Percentiles rank a stretch among this genome's conserved stretches.
phyloP scores from a whole-genome alignment of 2,888 invertebrate species.

The Conchocele bisecta region DNA sequence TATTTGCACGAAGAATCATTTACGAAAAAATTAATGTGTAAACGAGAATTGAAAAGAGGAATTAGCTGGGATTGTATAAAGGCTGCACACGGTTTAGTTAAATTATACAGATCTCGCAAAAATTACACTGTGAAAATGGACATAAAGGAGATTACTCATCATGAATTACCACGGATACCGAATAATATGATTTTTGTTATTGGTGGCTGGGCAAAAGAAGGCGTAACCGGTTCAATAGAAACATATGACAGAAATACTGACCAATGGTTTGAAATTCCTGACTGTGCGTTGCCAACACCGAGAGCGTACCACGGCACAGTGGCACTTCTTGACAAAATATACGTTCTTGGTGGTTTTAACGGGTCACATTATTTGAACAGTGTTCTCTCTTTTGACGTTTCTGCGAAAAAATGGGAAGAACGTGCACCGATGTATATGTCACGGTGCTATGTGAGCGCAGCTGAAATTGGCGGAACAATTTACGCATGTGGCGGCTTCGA shows the following conservation, averaged over 20 bases:
- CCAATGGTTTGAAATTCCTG: conserved; percentile 88
- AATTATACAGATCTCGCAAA: conserved; percentile 41
- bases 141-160: conserved; percentile 17
- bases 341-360: conserved; percentile 84
- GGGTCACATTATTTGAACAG: conserved; percentile 83
- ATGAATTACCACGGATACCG: conserved; percentile 87
- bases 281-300: conserved; percentile 86
- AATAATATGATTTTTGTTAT: conserved; percentile 94
- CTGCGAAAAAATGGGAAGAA: conserved; percentile 80
- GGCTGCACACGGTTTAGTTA: conserved; percentile 38
- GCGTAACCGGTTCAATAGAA: conserved; percentile 84
- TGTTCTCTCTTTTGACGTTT: conserved; percentile 81
- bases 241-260: conserved; percentile 85
- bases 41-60: conserved; percentile 48
- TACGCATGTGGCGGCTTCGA: conserved; percentile 83
- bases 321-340: conserved; percentile 79
- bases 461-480: conserved; percentile 74
- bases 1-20: conserved; percentile 59
- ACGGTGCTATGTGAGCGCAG: conserved; percentile 87
- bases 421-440: conserved; percentile 83
- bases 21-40: conserved; percentile 36
- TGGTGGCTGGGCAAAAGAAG: conserved; percentile 90
- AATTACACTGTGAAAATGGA: conserved; percentile 21
- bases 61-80: conserved; percentile 44
- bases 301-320: conserved; percentile 91